Evolutionary conservation across 2,797 vertebrate genomes (phyloP), one percentile per base, ranked within the genome.

Genomic region (Mus minutoides): DNA sequence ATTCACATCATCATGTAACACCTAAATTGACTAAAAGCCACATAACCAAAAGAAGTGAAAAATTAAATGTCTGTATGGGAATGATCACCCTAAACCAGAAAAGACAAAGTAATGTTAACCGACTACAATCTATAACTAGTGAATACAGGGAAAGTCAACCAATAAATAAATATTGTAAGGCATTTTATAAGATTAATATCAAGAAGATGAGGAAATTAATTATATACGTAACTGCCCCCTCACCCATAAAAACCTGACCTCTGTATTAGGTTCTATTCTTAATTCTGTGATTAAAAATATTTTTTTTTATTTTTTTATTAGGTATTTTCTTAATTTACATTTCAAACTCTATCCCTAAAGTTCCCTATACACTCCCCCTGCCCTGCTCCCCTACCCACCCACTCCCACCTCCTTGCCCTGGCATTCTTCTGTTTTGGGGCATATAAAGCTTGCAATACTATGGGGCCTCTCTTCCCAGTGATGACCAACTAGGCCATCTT

Each of bases 1-100:
- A 88, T 85, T 96, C 34, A 88, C 43, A 60, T 94, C 2, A 64
- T 37, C 16, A 46, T 26, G 86, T 24, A 77, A 94, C 91, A 80
- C 37, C 4, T 64, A 88, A 19, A 52, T 80, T 12, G 10, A 79
- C 26, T 85, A 75, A 94, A 92, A 62, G 21, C 21, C 60, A 29
- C 2, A 49, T 11, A 86, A 17, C 31, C 58, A 90, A 87, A 79
- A 64, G 52, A 12, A 93, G 10, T n/a, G 17, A 49, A 82, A 88
- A 90, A 76, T 83, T 64, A 75, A 64, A 94, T 92, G 26, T 79
- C 34, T n/a, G 2, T 84, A 2, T 76, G 12, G 75, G 37, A 82
- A 77, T 62, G 34, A 19, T 3, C 19, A 91, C 88, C 34, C 8
- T 91, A 75, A 88, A 62, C 2, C 5, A 88, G 29, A 94, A 40